These are phyloP conservation scores for Hemaris fuciformis DNA, from an alignment of 2,888 invertebrate species.

Conservation along the genomic window DNA sequence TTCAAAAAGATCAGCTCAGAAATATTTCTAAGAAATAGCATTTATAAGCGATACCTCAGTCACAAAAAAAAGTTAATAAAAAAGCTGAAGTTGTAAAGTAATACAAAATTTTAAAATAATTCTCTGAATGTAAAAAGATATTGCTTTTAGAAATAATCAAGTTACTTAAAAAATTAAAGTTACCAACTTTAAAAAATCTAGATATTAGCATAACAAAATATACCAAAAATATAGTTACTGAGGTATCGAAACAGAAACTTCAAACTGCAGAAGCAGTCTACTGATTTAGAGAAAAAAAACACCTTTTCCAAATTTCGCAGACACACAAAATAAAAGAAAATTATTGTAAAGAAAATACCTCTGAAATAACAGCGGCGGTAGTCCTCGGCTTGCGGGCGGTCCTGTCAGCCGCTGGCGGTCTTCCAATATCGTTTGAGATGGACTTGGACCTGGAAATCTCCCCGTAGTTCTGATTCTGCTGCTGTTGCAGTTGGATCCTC, in stretches of 20 bases:
- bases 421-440: conserved; percentile 81
- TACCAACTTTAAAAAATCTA: too few species aligned
- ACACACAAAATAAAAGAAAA: conserved; percentile 40
- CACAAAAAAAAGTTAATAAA: neutral
- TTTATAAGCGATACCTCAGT: neutral
- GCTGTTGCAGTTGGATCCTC: conserved; percentile 58
- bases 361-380: conserved; percentile 63
- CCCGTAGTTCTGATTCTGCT: conserved; percentile 55
- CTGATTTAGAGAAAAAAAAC: neutral
- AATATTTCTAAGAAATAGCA: neutral
- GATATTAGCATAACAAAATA: neutral
- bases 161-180: too few species aligned
- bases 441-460: conserved; percentile 79
- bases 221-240: neutral
- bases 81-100: neutral
- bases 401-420: conserved; percentile 62
- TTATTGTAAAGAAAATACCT: conserved; percentile 54
- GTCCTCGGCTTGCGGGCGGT: conserved; percentile 55
- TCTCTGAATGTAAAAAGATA: too few species aligned
- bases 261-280: too few species aligned
- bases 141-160: too few species aligned
- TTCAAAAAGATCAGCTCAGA: neutral
- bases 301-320: conserved; percentile 50
- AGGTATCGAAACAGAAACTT: neutral
- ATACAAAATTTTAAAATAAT: too few species aligned